phyloP scores from a whole-genome alignment of 2,888 invertebrate species.

The Acleris laterana region DNA sequence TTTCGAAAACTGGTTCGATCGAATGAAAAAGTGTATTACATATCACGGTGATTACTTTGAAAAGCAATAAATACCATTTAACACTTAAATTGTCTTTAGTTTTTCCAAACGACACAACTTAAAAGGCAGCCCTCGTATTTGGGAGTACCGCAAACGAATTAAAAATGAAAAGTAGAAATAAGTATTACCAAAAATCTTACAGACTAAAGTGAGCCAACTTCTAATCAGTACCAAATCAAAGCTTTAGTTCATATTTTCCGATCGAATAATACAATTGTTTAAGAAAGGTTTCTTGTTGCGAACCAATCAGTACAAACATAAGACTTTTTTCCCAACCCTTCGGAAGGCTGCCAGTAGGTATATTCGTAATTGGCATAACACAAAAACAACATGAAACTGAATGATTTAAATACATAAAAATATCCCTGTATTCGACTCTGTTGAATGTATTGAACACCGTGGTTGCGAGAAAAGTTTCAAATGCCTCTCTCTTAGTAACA shows the following conservation, averaged over 20 bases:
- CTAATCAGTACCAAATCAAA: constrained; percentile 81
- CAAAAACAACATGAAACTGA: constrained; percentile 30
- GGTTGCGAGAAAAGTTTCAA: constrained; percentile 64
- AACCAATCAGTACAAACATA: constrained; percentile 2
- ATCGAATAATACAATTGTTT: constrained; percentile 8
- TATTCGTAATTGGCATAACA: constrained; percentile 12
- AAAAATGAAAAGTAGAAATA: constrained; percentile 50
- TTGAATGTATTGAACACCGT: constrained; percentile 80
- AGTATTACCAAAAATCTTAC: constrained; percentile 59
- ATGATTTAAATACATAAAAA: constrained; percentile 72
- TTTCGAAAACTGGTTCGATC: too few species aligned
- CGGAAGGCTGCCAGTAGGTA: constrained; percentile 3
- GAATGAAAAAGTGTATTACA: too few species aligned
- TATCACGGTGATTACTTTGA: too few species aligned
- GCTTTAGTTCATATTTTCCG: constrained; percentile 60
- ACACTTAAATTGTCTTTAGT: too few species aligned
- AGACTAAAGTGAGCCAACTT: constrained; percentile 71
- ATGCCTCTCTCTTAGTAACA: constrained; percentile 50
- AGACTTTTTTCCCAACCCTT: constrained; percentile 11
- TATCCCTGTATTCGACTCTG: constrained; percentile 84
- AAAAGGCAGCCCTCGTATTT: too few species aligned
- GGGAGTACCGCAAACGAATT: constrained; percentile 67
- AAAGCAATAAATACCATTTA: too few species aligned
- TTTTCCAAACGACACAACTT: too few species aligned
- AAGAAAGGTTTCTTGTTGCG: constrained; percentile 4